Evolutionary conservation across 2,113 vertebrate genomes (phyloP), one percentile per base, ranked within the genome.

Genomic region (Trematocara unimaculatum): DNA sequence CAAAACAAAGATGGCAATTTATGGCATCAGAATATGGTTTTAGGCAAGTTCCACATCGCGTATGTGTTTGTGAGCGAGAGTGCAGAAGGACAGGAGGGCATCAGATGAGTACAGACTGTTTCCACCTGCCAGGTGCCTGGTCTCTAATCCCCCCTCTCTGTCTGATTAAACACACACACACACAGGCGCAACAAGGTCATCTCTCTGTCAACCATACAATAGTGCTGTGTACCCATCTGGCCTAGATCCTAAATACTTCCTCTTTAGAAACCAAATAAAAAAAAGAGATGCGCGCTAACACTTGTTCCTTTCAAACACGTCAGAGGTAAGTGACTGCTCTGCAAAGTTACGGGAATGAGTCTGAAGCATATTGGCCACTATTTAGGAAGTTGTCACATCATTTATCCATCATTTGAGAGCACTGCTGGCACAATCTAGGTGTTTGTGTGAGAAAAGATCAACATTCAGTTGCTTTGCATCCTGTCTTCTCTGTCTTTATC

Each of bases 61-160:
- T 88, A 55, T 88, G 40, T 89, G 83, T 77, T 82, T 84, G 72
- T 77, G 54, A 78, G 83, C 17, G 45, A 64, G 47, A 51, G 49
- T 35, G 20, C 60, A 91, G 81, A 90, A 92, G 92, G 87, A 93
- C 90, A 91, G 88, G 87, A 87, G 91, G 93, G 81, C 93, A 94
- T 94, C 91, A 93, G 93, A 95, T 93, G 94, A 95, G 94, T 90
- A 93, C 92, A 94, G 91, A 93, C 90, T 91, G 92, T 94, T 92
- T 95, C 91, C 90, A 94, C 94, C 94, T 95, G 94, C 89, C 94
- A 95, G 95, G 95, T 95, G 95, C 94, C 87, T 92, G 89, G 89
- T 92, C 94, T 94, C 90, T 96, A 95, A 96, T 95, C 94, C 94
- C 87, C 90, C 87, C 94, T 95, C 92, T 94, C 94, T 93, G 92